phyloP scores from a whole-genome alignment of 1,140 invertebrate species.

The Anthonomus grandis region DNA sequence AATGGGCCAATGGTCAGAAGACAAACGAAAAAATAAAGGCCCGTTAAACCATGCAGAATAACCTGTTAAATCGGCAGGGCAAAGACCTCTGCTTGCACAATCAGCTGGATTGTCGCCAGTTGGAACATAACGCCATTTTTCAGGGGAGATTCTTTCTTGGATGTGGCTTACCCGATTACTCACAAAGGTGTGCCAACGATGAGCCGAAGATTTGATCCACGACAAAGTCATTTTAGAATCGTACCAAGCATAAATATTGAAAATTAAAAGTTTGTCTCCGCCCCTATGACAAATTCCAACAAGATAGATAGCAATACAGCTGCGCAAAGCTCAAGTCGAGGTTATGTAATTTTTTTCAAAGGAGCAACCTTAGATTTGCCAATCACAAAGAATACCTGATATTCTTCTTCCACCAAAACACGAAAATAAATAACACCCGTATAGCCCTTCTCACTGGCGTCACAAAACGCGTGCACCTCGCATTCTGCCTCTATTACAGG shows the following conservation, averaged over 20 bases:
- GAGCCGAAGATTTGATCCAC: conserved; percentile 36
- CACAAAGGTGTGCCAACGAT: conserved; percentile 29
- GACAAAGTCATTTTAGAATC: conserved; percentile 29
- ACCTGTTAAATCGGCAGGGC: too few species aligned
- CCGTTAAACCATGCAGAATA: too few species aligned
- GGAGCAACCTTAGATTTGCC: conserved; percentile 6
- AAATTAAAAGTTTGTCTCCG: background rate
- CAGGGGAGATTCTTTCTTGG: background rate
- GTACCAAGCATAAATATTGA: conserved; percentile 2
- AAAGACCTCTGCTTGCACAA: conserved; percentile 34
- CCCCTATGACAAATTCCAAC: background rate
- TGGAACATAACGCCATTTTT: conserved; percentile 30
- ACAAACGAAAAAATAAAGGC: too few species aligned
- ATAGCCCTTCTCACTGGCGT: conserved; percentile 6
- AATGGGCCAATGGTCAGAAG: too few species aligned
- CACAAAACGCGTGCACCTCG: too few species aligned
- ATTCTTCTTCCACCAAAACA: conserved; percentile 1
- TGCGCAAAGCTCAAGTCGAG: conserved; percentile 7
- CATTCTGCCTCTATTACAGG: too few species aligned
- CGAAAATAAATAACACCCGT: conserved; percentile 2
- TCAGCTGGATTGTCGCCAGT: conserved; percentile 38
- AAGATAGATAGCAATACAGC: background rate
- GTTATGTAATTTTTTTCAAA: background rate
- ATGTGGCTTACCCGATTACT: conserved; percentile 8
- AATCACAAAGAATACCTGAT: background rate